Base-by-base conservation (phyloP, 1,140 invertebrate genomes). In the Zophobas atratus region DNA sequence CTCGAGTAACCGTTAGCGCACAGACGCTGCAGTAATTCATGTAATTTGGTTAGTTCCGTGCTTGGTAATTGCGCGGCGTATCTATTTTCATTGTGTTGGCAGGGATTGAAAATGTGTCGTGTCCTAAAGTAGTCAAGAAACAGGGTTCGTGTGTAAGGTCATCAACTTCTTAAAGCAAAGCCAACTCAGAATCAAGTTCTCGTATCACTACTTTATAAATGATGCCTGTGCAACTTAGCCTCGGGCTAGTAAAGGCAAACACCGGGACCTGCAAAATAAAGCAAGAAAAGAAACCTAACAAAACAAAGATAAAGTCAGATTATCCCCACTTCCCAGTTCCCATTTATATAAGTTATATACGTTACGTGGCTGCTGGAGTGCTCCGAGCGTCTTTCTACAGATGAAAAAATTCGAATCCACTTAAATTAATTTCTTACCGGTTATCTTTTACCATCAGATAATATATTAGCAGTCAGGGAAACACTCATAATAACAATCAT, bases 181-280 rank as follows among this genome's bases (percentile, higher is more conserved):
- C 75, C 81, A 83, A 79, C 80, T 81, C 80, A 81, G 82, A 84
- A 83, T 83, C 84, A 81, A 82, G 83, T 85, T 84, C 84, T 84
- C 82, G 83, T 84, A 83, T 84, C 84, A 82, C 82, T 84, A 84
- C 81, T 82, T 83, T 84, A 83, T 84, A 84, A 84, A 84, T 85
- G 83, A 84, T 85, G 84, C 82, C 84, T 82, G 84, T 83, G 77
- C 81, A 82, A 83, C 79, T 80, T 83, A 55, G 80, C 83, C 82
- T 77, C 63, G 77, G 83, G 84, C 82, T 78, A 80, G 79, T 80
- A 82, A 78, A 82, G 82, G 81, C 84, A 82, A 85, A 85, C 83
- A 85, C 84, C 84, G 81, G 84, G 83, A 85, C 84, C 84, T 84
- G 84, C 81, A 80, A 83, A 82, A 84, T 84, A 85, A 85, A 85